A percentile compares a stretch with the other conserved stretches of the same genome.
Conservation (phyloP, 2,797 vertebrate genomes). For the Acanthiza pusilla region DNA sequence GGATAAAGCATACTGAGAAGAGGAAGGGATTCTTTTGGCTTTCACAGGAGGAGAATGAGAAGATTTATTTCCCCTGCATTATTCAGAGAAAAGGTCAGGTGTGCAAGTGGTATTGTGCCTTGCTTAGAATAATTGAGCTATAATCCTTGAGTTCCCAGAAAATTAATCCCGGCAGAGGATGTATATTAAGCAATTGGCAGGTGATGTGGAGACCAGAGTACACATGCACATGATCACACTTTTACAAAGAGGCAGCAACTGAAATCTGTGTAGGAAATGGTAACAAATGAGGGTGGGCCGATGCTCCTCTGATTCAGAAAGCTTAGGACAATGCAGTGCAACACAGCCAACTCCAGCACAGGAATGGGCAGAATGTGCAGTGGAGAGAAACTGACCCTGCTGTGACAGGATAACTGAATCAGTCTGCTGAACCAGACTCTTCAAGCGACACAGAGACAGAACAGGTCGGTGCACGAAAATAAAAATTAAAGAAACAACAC, state of each 20-base stretch:
- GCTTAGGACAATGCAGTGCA: background rate
- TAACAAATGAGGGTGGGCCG: background rate
- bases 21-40: background rate
- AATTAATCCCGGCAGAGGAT: background rate
- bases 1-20: background rate
- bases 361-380: background rate
- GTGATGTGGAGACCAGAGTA: background rate
- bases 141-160: background rate
- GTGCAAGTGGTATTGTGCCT: background rate
- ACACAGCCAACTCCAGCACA: background rate
- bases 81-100: background rate
- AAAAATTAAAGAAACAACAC: background rate
- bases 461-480: background rate
- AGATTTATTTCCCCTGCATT: background rate
- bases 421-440: background rate
- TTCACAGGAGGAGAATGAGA: background rate
- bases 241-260: background rate
- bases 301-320: background rate
- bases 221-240: background rate
- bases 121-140: background rate
- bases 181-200: background rate
- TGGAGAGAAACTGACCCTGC: background rate
- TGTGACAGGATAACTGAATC: background rate
- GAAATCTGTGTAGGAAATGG: background rate
- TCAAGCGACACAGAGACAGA: background rate